phyloP scores from a whole-genome alignment of 1,140 invertebrate genomes.

The Parapsyche elsis region DNA sequence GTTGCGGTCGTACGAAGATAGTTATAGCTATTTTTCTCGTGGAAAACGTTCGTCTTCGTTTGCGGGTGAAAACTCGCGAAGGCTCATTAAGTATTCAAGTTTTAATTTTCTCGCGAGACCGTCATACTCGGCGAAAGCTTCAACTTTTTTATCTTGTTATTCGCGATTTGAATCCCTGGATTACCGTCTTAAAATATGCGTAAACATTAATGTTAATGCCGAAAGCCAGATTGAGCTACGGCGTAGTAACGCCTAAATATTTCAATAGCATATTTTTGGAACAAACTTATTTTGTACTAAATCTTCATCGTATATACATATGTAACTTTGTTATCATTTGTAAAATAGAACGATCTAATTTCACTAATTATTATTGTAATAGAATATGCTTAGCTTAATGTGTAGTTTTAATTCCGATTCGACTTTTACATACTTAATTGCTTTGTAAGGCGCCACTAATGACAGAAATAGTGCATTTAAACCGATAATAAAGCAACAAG shows the following conservation, averaged over 20 bases:
- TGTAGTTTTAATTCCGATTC: no score
- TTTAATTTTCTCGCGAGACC: constrained; percentile 52
- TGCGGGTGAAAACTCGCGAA: constrained; percentile 17
- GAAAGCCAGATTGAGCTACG: no score
- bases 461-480: not conserved
- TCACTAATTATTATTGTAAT: no score
- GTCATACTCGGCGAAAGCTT: constrained; percentile 17
- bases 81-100: constrained; percentile 54
- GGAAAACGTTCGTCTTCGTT: not conserved
- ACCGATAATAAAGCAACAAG: not conserved
- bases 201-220: no score
- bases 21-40: no score
- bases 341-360: no score
- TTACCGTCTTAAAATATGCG: not conserved
- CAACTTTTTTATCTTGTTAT: constrained; percentile 33
- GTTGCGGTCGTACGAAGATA: not conserved
- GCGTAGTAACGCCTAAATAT: no score
- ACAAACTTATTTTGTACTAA: no score
- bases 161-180: not conserved
- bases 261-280: no score
- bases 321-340: no score
- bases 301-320: no score
- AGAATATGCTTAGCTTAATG: no score
- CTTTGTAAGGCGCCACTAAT: not conserved
- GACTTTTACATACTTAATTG: not conserved